These are phyloP conservation scores for Liasis olivaceus DNA, from an alignment of 2,797 vertebrate species.

Conservation along the genomic window DNA sequence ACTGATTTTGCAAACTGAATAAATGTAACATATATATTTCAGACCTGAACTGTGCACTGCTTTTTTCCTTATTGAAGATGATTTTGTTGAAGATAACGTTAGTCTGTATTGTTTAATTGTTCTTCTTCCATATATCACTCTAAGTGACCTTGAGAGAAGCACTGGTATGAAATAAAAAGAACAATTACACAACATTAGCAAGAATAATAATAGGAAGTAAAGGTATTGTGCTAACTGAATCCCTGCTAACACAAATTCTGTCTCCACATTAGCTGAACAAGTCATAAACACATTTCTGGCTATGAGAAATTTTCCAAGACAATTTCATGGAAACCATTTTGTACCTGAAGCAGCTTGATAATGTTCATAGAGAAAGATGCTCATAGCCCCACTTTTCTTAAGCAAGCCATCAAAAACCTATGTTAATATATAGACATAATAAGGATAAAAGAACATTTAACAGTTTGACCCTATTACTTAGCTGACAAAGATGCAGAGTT, in stretches of 20 bases:
- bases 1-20: neutral
- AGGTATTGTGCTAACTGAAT: neutral
- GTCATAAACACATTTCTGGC: neutral
- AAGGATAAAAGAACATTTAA: neutral
- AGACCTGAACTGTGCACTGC: neutral
- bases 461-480: conserved; percentile 4
- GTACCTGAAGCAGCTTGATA: neutral
- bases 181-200: neutral
- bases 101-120: neutral
- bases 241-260: neutral
- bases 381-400: neutral
- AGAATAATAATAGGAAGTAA: neutral
- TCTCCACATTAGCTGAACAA: neutral
- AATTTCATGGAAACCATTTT: neutral
- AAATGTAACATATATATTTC: neutral
- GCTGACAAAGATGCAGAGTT: neutral
- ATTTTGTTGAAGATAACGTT: neutral
- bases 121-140: neutral
- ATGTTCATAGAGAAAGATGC: neutral
- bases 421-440: neutral
- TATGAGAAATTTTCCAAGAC: neutral
- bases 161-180: neutral
- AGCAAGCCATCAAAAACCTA: neutral
- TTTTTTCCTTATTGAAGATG: neutral
- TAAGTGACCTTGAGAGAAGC: neutral